Evolutionary conservation across 35 echinoderm and acorn worm genomes (phyloP).

Genomic region (Acanthaster planci): DNA sequence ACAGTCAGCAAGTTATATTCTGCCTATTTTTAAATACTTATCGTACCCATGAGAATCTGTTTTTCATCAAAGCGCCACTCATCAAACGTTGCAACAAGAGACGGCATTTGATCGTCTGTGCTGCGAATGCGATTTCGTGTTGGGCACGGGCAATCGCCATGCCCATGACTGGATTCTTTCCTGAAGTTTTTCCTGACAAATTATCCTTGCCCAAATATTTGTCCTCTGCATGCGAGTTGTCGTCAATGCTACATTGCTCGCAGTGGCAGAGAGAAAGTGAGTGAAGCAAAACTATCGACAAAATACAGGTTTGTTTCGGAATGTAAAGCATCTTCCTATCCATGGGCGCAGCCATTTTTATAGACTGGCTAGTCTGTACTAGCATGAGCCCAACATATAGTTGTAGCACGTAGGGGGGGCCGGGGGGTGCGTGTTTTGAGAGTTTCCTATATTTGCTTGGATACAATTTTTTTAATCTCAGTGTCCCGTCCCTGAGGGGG

Average conservation of each 20-base stretch:
- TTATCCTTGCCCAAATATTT: background rate
- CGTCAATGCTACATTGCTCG: background rate
- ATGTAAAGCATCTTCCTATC: background rate
- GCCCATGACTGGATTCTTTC: background rate
- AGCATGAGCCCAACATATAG: background rate
- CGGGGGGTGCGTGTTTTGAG: too few species aligned
- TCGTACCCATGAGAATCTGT: slow-evolving; percentile 18
- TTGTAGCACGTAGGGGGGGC: too few species aligned
- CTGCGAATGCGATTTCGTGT: background rate
- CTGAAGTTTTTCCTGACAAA: background rate
- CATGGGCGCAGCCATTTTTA: slow-evolving; percentile 18
- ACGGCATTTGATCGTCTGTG: background rate
- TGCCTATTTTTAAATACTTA: background rate
- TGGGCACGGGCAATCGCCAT: background rate
- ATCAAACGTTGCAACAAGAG: slow-evolving; percentile 15
- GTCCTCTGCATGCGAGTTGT: background rate
- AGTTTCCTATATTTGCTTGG: too few species aligned
- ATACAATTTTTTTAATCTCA: too few species aligned
- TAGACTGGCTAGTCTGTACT: background rate
- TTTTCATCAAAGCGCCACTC: slow-evolving; percentile 13
- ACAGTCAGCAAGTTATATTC: too few species aligned
- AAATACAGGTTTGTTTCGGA: slow-evolving; percentile 1
- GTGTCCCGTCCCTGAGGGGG: too few species aligned
- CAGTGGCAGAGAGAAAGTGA: background rate
- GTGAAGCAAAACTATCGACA: background rate